Percentiles rank a stretch among this genome's conserved stretches.
Conservation (phyloP, 1,140 invertebrate species). For the Heliconius hewitsoni region DNA sequence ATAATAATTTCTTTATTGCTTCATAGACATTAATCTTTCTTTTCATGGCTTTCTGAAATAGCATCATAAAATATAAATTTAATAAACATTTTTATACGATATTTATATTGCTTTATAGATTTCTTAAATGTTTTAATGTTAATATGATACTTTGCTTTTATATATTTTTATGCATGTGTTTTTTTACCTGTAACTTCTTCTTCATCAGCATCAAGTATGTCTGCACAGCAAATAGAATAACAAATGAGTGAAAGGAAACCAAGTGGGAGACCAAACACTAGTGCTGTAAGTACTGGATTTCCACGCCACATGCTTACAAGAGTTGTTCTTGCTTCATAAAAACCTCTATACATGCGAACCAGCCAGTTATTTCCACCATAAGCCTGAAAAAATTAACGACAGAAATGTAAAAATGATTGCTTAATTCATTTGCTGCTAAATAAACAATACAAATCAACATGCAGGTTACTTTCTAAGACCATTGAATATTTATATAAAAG, state of each 20-base stretch:
- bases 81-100: not conserved
- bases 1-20: not conserved
- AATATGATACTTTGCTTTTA: not conserved
- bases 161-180: not conserved
- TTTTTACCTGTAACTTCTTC: constrained; percentile 83
- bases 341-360: constrained; percentile 87
- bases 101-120: not conserved
- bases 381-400: constrained; percentile 75
- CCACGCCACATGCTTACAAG: constrained; percentile 93
- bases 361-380: constrained; percentile 91
- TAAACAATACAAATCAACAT: no score
- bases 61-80: constrained; percentile 20
- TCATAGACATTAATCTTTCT: constrained; percentile 63
- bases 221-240: constrained; percentile 96
- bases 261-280: constrained; percentile 93
- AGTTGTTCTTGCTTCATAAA: constrained; percentile 89
- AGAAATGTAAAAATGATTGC: no score
- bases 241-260: constrained; percentile 96
- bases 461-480: no score
- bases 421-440: no score
- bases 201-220: constrained; percentile 93
- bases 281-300: constrained; percentile 93
- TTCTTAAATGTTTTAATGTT: not conserved
- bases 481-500: no score
- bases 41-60: constrained; percentile 74